phyloP scores from a whole-genome alignment of 1,140 invertebrate species.

The Nasonia giraulti region DNA sequence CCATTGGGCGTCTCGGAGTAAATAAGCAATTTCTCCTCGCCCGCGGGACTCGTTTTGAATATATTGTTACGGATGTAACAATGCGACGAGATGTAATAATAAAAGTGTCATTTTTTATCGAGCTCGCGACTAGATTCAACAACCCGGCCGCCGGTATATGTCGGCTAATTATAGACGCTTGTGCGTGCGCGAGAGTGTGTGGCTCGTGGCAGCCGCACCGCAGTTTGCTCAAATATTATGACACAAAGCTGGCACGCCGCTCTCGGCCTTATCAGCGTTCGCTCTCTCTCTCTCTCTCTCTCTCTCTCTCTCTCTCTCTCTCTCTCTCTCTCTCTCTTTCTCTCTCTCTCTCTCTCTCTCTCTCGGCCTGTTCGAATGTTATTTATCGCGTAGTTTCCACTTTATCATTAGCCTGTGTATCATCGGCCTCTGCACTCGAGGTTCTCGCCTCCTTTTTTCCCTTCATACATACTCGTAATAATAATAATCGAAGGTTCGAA shows the following conservation, averaged over 20 bases:
- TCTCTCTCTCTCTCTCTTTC: too few species aligned
- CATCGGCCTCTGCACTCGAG: not conserved
- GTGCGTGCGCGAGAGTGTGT: too few species aligned
- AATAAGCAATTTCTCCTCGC: not conserved
- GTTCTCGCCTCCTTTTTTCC: not conserved
- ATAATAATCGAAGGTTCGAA: not conserved
- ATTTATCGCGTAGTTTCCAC: constrained; percentile 16
- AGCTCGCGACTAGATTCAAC: not conserved
- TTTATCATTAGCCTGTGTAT: constrained; percentile 8
- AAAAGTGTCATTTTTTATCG: not conserved
- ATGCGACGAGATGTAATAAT: not conserved
- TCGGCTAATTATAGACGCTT: constrained; percentile 23
- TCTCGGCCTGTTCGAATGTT: not conserved
- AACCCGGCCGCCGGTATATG: not conserved
- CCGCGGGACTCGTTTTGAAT: not conserved
- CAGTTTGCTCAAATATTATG: constrained; percentile 31
- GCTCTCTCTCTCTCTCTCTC: too few species aligned
- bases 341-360: too few species aligned
- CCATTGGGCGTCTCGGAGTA: not conserved
- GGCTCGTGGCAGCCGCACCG: not conserved
- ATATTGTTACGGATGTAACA: not conserved
- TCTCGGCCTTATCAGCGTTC: constrained; percentile 14
- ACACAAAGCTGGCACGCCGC: not conserved
- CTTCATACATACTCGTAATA: not conserved
- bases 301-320: too few species aligned